Base-by-base conservation (phyloP, 2,888 invertebrate genomes). In the Nudaria mundana region DNA sequence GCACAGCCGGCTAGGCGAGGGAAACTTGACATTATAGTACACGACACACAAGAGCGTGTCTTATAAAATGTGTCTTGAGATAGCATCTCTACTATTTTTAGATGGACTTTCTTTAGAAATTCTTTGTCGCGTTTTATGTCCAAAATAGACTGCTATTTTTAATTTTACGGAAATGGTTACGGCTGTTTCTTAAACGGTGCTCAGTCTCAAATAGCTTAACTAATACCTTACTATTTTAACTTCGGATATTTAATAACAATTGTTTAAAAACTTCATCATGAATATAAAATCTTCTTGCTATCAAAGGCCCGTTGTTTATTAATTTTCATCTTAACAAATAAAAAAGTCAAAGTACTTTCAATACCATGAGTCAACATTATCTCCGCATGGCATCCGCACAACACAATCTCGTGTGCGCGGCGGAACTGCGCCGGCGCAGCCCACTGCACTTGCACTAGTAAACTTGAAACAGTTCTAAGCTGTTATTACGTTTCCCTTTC, bases 1-100 rank as follows among this genome's bases (percentile, higher is more conserved):
- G 71, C 78, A 75, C 78, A 76, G 71, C 60, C 71, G 75, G 67
- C 71, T 76, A 75, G 71, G 63, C 81, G 71, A 74, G 82, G 81
- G 83, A 86, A 87, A 86, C 86, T 76, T 77, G 73, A 72, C 76
- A 76, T 74, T 76, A 73, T 45, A 52, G 40, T 22, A 41, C 20
- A 14, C 26, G 52, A 5, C 34, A 30, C 58, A 63, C 60, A 56
- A 31, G 29, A 30, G 32, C 11, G 50, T 42, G 37, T 22, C 15
- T 24, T 24, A 24, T 20, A 29, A 32, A 53, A 63, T 49, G 10
- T 16, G 45, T 74, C 68, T 46, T 11, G 29, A 54, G 68, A 72
- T 66, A 58, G 29, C 12, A 3, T n/a, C 4, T 8, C 8, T 11
- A 25, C 30, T 48, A 42, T 38, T 25, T 50, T 38, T 40, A 40